Conservation (phyloP, 2,113 vertebrate genomes). For the Hydropotes inermis region DNA sequence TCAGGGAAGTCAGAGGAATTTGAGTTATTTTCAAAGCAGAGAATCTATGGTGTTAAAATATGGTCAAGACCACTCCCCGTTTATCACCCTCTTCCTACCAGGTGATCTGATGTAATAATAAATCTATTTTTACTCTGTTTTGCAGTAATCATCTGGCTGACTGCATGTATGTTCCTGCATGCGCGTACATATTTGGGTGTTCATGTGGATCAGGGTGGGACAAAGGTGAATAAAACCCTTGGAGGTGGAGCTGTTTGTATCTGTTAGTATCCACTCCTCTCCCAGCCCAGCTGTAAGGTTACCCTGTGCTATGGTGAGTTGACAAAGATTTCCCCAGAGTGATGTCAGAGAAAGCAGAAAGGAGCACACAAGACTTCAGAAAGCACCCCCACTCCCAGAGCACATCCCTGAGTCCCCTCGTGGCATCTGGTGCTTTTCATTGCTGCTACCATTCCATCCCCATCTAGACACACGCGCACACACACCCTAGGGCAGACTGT, state of each 20-base stretch:
- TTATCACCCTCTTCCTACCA: background rate
- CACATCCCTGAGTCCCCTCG: background rate
- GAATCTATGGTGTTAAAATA: background rate
- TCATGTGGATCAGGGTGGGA: background rate
- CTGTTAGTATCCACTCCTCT: background rate
- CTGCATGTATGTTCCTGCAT: background rate
- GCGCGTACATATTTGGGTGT: rapidly evolving
- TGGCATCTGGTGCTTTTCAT: background rate
- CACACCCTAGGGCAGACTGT: background rate
- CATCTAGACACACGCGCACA: background rate
- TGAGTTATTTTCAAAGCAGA: background rate
- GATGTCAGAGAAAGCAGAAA: background rate
- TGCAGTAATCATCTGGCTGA: background rate
- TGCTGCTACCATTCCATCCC: background rate
- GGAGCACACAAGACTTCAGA: background rate
- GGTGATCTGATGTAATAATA: background rate
- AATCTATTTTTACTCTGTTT: background rate
- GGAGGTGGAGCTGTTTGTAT: background rate
- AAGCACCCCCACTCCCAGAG: background rate
- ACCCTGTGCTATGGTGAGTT: background rate
- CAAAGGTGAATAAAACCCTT: background rate
- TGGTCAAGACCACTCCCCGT: background rate
- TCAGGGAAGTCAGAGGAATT: background rate
- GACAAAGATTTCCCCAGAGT: background rate
- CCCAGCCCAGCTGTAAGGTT: background rate